Base-by-base conservation (phyloP, 2,797 vertebrate species). In the Coregonus sp. region DNA sequence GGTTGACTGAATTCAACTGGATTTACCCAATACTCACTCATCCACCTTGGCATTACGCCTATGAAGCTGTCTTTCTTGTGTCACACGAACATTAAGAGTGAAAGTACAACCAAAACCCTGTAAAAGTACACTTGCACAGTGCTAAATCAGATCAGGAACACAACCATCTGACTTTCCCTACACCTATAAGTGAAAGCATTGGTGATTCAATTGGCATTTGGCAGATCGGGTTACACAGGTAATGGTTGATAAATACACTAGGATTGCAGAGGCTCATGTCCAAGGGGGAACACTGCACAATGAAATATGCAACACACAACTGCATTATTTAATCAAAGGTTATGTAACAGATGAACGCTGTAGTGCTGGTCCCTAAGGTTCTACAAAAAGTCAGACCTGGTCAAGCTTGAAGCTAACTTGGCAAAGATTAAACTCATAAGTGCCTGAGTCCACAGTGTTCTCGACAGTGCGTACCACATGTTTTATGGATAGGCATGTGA, bases 251-350 rank as follows among this genome's bases (percentile, higher is more conserved):
- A 25, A 63, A 74, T 16, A 61, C 33, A 61, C 6, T 9, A 73
- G 72, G 65, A 78, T 75, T 74, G 80, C 77, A 77, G 73, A 66
- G 74, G 82, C 59, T 59, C 29, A 50, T 40, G 77, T 80, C 72
- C 75, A 71, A 78, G 76, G 66, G 79, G 80, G 74, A 87, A 84
- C 79, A 80, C 74, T 25, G 81, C 80, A 73, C 73, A 68, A 88
- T 88, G 79, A 74, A 89, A 88, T 86, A 92, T 88, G 87, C 86
- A 91, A 76, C 84, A 80, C 77, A 33, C 80, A 73, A 33, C 59
- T 90, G 74, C 89, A 91, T 91, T 81, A 91, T 90, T 91, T 78
- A 90, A 71, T 63, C 71, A 7, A n/a, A 66, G 78, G 82, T 89
- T 90, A 84, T 71, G 72, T 89, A 87, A 90, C 18, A 77, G 71